These are phyloP conservation scores for Argentina silus DNA, from an alignment of 2,797 vertebrate genomes.

Conservation along the genomic window DNA sequence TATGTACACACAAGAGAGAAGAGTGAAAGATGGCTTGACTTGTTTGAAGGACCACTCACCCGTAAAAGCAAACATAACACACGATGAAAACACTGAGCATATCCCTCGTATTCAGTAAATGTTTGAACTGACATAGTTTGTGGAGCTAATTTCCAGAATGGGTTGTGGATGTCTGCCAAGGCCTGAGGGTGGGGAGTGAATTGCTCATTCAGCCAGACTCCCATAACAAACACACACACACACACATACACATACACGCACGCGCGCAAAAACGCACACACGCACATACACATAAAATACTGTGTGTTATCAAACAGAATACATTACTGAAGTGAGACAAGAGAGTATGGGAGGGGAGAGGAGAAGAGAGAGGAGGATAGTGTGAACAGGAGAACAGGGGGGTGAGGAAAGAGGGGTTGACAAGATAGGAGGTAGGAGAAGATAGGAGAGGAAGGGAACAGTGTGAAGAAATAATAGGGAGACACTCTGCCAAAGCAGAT, in stretches of 20 bases:
- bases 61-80: conserved; percentile 34
- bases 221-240: conserved; percentile 11
- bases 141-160: conserved; percentile 57
- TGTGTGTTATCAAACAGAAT: conserved; percentile 2
- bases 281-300: background rate
- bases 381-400: background rate
- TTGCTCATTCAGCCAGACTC: conserved; percentile 52
- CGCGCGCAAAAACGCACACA: background rate
- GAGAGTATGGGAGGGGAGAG: background rate
- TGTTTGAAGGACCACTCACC: conserved; percentile 45
- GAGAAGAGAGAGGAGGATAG: background rate
- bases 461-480: background rate
- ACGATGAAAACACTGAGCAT: conserved; percentile 32
- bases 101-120: conserved; percentile 39
- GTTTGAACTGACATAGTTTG: conserved; percentile 54
- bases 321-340: background rate
- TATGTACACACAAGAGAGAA: too few species aligned
- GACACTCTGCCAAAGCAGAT: background rate
- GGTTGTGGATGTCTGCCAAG: conserved; percentile 51
- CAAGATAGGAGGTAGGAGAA: background rate
- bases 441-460: background rate
- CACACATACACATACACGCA: background rate
- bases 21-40: conserved; percentile 35
- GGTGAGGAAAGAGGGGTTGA: background rate
- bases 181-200: conserved; percentile 43